Conservation (phyloP, 2,797 vertebrate genomes). For the Oreochromis grahami region DNA sequence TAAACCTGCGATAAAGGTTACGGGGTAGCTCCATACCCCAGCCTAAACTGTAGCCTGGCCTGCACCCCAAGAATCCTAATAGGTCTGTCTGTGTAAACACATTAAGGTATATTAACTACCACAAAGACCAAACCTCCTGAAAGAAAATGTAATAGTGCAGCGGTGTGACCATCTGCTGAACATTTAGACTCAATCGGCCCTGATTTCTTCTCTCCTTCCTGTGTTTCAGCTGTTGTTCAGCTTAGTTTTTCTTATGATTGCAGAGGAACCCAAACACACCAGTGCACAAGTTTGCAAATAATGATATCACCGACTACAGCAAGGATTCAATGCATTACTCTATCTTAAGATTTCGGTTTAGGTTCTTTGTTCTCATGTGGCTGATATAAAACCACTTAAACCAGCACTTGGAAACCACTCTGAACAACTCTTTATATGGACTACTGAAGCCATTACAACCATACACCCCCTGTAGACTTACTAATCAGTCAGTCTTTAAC, state of each 20-base stretch:
- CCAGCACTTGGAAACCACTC: not conserved
- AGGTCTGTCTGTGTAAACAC: not conserved
- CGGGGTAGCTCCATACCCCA: not conserved
- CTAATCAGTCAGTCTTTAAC: not conserved
- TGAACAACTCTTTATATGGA: not conserved
- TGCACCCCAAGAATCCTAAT: not conserved
- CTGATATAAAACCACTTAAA: not conserved
- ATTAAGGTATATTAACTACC: not conserved
- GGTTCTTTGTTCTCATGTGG: not conserved
- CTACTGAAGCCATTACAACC: not conserved
- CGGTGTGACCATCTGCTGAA: not conserved
- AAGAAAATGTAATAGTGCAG: not conserved
- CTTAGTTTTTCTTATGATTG: not conserved
- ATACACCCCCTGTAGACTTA: not conserved
- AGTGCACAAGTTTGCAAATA: not conserved
- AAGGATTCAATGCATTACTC: not conserved
- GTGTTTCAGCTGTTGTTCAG: not conserved
- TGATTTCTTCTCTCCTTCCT: not conserved
- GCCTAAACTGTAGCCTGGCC: not conserved
- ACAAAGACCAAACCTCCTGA: not conserved
- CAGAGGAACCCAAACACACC: not conserved
- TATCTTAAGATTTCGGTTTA: not conserved
- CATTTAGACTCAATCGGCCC: not conserved
- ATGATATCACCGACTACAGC: not conserved
- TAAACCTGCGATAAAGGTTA: not conserved